phyloP scores from a whole-genome alignment of 2,797 vertebrate genomes.

The Nyctalus aviator region DNA sequence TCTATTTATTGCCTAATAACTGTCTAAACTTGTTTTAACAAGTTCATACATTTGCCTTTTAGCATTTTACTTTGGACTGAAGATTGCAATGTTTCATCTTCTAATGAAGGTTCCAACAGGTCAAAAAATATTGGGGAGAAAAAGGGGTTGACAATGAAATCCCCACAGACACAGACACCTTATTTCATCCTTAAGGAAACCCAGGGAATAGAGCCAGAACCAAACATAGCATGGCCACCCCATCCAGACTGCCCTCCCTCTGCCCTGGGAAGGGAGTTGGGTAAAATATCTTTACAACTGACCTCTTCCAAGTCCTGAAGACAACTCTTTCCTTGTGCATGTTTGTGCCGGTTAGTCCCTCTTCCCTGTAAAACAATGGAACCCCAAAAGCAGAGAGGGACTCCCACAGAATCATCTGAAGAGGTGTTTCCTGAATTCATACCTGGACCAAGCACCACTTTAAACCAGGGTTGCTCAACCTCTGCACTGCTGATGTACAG shows the following conservation, averaged over 20 bases:
- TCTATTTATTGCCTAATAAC: not conserved
- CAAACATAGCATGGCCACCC: not conserved
- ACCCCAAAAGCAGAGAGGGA: not conserved
- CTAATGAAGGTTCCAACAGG: not conserved
- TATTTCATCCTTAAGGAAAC: not conserved
- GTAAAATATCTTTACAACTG: not conserved
- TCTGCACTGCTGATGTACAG: not conserved
- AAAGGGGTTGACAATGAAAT: not conserved
- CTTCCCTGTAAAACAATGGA: not conserved
- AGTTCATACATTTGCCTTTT: constrained; percentile 42
- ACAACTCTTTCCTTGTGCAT: not conserved
- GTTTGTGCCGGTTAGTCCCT: not conserved
- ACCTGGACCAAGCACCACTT: not conserved
- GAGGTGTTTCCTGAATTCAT: not conserved
- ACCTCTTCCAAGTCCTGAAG: not conserved
- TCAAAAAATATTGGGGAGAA: not conserved
- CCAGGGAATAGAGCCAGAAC: not conserved
- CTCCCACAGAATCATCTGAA: not conserved
- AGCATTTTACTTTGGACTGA: constrained; percentile 36
- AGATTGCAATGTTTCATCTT: not conserved
- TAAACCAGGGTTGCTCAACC: not conserved
- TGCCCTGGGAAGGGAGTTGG: not conserved
- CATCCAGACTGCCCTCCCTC: not conserved
- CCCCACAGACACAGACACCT: not conserved
- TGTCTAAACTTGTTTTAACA: constrained; percentile 18